Percentiles rank a stretch among this genome's conserved stretches.
Conservation (phyloP, 2,888 invertebrate genomes). For the Meteorus colon region DNA sequence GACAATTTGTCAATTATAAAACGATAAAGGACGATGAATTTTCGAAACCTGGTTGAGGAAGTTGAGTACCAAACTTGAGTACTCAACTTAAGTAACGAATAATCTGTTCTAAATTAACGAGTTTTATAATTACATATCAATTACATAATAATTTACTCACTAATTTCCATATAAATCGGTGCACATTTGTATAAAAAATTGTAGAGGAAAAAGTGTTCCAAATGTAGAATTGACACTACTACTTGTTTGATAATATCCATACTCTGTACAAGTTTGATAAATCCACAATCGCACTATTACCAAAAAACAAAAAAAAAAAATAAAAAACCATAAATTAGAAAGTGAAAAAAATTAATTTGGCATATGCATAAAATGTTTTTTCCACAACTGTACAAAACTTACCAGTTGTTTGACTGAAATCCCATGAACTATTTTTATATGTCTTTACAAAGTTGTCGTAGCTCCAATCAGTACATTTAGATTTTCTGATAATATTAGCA, state of each 20-base stretch:
- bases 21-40: too few relatives aligned
- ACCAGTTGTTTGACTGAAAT: conserved; percentile 44
- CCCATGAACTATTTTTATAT: conserved; percentile 52
- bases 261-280: conserved; percentile 91
- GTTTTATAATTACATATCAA: not conserved
- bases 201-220: conserved; percentile 74
- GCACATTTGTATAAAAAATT: conserved; percentile 74
- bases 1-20: too few relatives aligned
- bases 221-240: conserved; percentile 78
- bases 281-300: conserved; percentile 82
- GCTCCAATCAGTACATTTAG: conserved; percentile 47
- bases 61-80: too few relatives aligned
- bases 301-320: conserved; percentile 47
- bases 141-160: conserved; percentile 55
- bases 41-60: too few relatives aligned
- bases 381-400: conserved; percentile 29
- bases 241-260: conserved; percentile 88
- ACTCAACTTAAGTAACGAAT: too few relatives aligned
- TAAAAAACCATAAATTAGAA: not conserved
- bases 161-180: conserved; percentile 72
- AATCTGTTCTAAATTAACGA: not conserved
- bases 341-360: not conserved
- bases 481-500: conserved; percentile 36
- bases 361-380: not conserved
- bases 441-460: conserved; percentile 52